Evolutionary conservation across 2,797 vertebrate genomes (phyloP).

Genomic region (Enoplosus armatus): DNA sequence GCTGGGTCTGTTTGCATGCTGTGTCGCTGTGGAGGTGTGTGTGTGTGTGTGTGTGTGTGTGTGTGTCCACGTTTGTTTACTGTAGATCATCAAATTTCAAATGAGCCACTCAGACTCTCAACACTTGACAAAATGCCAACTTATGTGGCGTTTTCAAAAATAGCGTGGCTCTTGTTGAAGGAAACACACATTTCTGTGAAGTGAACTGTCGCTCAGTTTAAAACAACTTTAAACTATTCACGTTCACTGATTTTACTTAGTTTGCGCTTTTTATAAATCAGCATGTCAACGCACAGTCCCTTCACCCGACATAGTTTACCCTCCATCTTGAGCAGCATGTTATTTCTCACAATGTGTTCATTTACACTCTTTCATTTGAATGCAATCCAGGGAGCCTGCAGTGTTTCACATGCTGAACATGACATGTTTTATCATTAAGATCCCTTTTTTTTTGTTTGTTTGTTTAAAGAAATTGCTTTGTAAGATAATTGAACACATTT

Average conservation of each 20-base stretch:
- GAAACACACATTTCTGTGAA: neutral
- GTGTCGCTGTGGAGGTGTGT: constrained; percentile 25
- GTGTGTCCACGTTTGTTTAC: constrained; percentile 48
- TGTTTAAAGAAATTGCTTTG: neutral
- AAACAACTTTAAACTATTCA: neutral
- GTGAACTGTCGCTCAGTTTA: neutral
- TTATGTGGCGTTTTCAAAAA: constrained; percentile 32
- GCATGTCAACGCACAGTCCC: neutral
- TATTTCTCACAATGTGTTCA: constrained; percentile 45
- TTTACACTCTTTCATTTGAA: constrained; percentile 43
- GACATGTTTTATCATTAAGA: neutral
- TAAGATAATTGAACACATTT: constrained; percentile 33
- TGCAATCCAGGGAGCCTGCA: constrained; percentile 36
- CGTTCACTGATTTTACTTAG: constrained; percentile 1
- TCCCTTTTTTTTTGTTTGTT: neutral
- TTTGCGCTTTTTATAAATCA: constrained; percentile 15
- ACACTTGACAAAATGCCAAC: constrained; percentile 48
- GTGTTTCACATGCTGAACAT: constrained; percentile 18
- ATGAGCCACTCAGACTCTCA: constrained; percentile 40
- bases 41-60: constrained; percentile 22
- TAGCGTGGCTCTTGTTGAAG: neutral
- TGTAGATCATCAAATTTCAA: constrained; percentile 55
- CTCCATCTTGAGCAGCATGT: constrained; percentile 29
- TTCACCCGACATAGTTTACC: constrained; percentile 10
- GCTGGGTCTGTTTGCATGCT: constrained; percentile 72